Evolutionary conservation across 2,113 vertebrate genomes (phyloP), one percentile per base, ranked within the genome.

Genomic region (Cervus canadensis): DNA sequence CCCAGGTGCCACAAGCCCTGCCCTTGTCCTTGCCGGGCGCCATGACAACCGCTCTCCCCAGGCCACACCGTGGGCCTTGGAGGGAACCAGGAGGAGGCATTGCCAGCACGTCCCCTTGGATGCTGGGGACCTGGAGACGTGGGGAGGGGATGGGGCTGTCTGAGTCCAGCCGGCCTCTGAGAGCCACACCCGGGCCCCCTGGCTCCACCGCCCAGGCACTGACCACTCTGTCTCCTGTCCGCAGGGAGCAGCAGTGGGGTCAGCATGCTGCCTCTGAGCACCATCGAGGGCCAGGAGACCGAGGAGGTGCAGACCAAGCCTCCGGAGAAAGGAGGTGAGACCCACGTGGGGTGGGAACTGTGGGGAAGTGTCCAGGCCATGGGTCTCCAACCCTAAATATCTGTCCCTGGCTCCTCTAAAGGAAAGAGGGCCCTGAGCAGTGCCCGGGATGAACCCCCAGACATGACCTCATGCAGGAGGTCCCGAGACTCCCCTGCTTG

Each of bases 341-440:
- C 33, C 13, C 4, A 0, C 2, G 2, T 0, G 10, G 13, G 1
- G 16, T 28, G 7, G 15, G 28, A 79, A 3, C 30, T 19, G n/a
- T 16, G 40, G 23, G 64, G 23, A 26, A 8, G 30, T 12, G 25
- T 25, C 17, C 25, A 2, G n/a, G 57, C 50, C 5, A 3, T 2
- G 7, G 52, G 52, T 23, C 13, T 54, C 81, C 81, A 56, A 1
- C 21, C n/a, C 19, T 11, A n/a, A n/a, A 54, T 54, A 36, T 10
- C n/a, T 83, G 12, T n/a, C 52, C 17, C n/a, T 0, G 7, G 52
- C 81, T 83, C 81, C 11, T n/a, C 3, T 33, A 23, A 12, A 33
- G 30, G 11, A n/a, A 6, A 19, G 30, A 33, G 30, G 5, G 5
- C 48, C 30, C 48, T 52, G 9, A 52, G 30, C 16, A 50, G 48